Evolutionary conservation across 2,888 invertebrate genomes (phyloP).

Genomic region (Cremastobaeus sp.): DNA sequence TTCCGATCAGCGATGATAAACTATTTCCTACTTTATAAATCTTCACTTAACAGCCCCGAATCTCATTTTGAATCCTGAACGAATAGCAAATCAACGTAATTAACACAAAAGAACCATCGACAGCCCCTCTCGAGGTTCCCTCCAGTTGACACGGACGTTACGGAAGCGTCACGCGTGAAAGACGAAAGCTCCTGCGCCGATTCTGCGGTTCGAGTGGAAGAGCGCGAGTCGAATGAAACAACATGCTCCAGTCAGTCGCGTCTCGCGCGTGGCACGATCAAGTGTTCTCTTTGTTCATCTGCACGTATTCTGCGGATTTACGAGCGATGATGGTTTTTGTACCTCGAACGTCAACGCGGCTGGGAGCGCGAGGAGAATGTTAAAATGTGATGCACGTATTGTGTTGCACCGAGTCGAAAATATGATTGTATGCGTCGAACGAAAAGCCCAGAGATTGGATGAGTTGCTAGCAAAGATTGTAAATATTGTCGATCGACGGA

Average conservation of each 20-base stretch:
- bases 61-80: no score
- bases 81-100: no score
- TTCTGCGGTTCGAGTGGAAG: conserved; percentile 35
- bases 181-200: conserved; percentile 13
- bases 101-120: no score
- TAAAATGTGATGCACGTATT: neutral
- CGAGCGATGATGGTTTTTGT: neutral
- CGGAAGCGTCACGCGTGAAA: conserved; percentile 11
- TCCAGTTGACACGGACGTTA: conserved; percentile 12
- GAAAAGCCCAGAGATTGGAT: no score
- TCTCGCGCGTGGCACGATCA: conserved; percentile 72
- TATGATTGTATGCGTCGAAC: no score
- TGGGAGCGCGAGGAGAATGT: neutral
- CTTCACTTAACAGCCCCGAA: no score
- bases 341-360: neutral
- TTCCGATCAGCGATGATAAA: no score
- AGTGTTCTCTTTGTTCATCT: conserved; percentile 56
- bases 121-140: no score
- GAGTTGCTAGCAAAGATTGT: no score
- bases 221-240: conserved; percentile 47
- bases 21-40: no score
- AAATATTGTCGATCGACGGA: no score
- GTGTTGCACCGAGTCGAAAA: no score
- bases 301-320: neutral
- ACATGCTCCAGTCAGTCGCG: conserved; percentile 69